Evolutionary conservation across 2,113 vertebrate species (phyloP).

Genomic region (Meles meles): DNA sequence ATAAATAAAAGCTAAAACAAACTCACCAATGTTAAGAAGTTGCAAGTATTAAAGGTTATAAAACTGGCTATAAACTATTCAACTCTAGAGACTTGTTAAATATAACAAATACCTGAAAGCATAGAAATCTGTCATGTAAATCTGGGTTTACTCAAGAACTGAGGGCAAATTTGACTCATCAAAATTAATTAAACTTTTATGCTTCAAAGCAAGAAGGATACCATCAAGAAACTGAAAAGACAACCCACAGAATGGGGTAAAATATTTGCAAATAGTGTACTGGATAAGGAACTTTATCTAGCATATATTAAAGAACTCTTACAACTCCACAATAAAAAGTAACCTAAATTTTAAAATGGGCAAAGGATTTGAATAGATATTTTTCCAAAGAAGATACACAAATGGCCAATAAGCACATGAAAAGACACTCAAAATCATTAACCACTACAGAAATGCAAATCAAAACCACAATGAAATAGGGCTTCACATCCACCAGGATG

Average conservation of each 20-base stretch:
- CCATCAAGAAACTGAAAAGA: background rate
- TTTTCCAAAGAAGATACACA: background rate
- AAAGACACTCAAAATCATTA: background rate
- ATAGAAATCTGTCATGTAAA: background rate
- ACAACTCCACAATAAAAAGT: background rate
- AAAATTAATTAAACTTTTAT: background rate
- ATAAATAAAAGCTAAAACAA: conserved; percentile 9
- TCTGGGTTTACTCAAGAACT: background rate
- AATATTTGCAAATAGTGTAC: background rate
- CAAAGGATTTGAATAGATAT: background rate
- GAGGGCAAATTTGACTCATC: background rate
- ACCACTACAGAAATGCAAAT: background rate
- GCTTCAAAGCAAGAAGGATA: background rate
- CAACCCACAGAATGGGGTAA: background rate
- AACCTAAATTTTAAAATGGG: background rate
- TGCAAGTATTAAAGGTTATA: background rate
- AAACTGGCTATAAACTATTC: background rate
- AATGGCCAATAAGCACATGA: background rate
- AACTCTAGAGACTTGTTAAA: background rate
- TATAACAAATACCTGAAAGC: background rate
- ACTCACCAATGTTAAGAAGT: background rate
- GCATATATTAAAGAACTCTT: background rate
- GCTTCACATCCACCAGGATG: background rate
- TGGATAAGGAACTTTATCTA: background rate
- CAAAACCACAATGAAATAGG: background rate